Evolutionary conservation across 2,888 invertebrate genomes (phyloP), one percentile per base, ranked within the genome.

Genomic region (Agonopterix alstromeriana): DNA sequence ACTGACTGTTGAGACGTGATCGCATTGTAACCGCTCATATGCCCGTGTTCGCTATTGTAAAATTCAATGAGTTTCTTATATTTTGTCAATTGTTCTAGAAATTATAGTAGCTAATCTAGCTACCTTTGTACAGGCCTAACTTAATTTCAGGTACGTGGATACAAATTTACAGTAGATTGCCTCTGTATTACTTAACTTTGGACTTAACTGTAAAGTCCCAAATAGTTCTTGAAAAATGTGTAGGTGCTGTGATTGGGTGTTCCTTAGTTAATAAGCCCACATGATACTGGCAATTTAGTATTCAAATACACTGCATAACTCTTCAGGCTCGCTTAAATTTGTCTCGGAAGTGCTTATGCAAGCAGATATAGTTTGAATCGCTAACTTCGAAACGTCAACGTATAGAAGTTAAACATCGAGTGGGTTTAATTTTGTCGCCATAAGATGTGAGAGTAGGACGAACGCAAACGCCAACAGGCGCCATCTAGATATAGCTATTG

Each of bases 1-100:
- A 64, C 51, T 62, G 65, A 65, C 56, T 65, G 62, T 58, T 65
- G 54, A 58, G 49, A 73, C 69, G 73, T 70, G 74, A 63, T 62
- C 56, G 50, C 53, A 53, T 50, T 52, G 52, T 40, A 40, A 46
- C 14, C 41, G 35, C 35, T 42, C n/a, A 11, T 42, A 42, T 35
- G 27, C 27, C 27, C 27, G 27, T 27, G 27, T 47, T 46, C 8
- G 40, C 8, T 43, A 46, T 48, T 46, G 49, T 53, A 52, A 53
- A 46, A 53, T 48, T 47, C 47, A 51, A 55, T 50, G 55, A 52
- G 41, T 17, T 17, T 27, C 38, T n/a, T 10, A 38, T 38, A n/a
- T 38, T 38, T 38, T 10, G 27, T 27, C 5, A 10, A 10, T 9
- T 38, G 10, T 38, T 38, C 10, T 10, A 10, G 10, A 38, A n/a